Conservation (phyloP, 1,140 invertebrate genomes). For the Calliopsis andreniformis region DNA sequence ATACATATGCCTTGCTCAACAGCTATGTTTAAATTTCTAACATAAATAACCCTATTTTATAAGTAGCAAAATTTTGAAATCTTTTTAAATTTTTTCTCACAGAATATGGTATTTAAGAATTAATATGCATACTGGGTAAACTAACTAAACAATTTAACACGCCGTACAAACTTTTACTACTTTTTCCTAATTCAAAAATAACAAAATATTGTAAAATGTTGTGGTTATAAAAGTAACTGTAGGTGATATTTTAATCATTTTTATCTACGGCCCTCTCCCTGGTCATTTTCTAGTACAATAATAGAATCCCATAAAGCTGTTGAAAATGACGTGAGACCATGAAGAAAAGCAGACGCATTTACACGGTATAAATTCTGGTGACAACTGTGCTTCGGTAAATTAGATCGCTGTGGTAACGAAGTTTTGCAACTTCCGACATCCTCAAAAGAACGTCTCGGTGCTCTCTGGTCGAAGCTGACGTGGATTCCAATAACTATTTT, state of each 20-base stretch:
- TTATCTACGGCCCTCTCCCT: not conserved
- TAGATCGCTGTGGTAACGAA: not conserved
- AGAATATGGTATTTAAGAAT: not conserved
- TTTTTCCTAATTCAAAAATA: no score
- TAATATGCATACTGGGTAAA: no score
- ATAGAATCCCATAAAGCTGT: not conserved
- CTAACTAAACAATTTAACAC: no score
- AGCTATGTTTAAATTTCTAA: no score
- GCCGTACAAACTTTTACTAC: no score
- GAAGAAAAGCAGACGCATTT: not conserved
- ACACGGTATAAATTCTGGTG: not conserved
- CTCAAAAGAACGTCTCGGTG: not conserved
- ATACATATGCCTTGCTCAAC: no score
- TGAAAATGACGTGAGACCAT: not conserved
- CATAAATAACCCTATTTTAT: constrained; percentile 8
- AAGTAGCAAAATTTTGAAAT: not conserved
- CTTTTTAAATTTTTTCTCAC: no score
- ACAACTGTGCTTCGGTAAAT: constrained; percentile 6
- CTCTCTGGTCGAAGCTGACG: not conserved
- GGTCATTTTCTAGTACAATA: not conserved
- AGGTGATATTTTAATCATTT: no score
- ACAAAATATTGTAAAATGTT: no score
- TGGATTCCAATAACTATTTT: not conserved
- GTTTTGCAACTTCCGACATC: not conserved
- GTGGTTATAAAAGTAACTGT: no score